A percentile compares a stretch with the other conserved stretches of the same genome.
Evolutionary conservation across 2,888 invertebrate species (phyloP).

Genomic region (Perithous albicinctus): DNA sequence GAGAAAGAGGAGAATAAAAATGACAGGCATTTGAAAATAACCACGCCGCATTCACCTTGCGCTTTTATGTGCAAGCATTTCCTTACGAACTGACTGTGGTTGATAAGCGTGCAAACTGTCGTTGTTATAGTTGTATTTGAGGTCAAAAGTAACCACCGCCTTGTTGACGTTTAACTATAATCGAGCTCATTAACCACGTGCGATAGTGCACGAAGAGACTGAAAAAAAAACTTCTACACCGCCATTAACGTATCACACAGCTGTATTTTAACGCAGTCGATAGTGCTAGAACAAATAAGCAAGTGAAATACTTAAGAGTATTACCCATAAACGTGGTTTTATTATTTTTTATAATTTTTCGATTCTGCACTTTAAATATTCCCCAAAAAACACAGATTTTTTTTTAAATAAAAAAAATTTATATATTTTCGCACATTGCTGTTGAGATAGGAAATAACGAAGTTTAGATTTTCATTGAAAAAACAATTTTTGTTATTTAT

Average conservation of each 20-base stretch:
- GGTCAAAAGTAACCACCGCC: slow-evolving; percentile 1
- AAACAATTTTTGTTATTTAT: neutral
- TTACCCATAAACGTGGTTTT: too few relatives aligned
- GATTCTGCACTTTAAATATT: too few relatives aligned
- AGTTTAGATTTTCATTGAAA: too few relatives aligned
- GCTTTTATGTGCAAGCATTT: neutral
- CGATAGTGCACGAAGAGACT: neutral
- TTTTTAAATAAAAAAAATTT: too few relatives aligned
- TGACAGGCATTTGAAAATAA: too few relatives aligned
- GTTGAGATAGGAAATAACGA: too few relatives aligned
- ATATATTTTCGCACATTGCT: too few relatives aligned
- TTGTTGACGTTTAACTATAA: neutral
- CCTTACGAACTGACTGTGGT: neutral
- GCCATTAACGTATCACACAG: neutral
- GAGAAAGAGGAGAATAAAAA: neutral
- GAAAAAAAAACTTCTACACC: neutral
- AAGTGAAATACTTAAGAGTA: neutral
- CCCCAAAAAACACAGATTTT: too few relatives aligned
- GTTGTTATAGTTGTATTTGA: neutral
- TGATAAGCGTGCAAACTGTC: slow-evolving; percentile 6
- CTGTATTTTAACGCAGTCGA: neutral
- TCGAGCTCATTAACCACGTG: neutral
- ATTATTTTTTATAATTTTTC: too few relatives aligned
- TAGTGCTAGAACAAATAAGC: neutral
- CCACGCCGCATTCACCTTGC: neutral